These are phyloP conservation scores for Eulemur rufifrons DNA, from an alignment of 2,113 vertebrate genomes.

Conservation along the genomic window DNA sequence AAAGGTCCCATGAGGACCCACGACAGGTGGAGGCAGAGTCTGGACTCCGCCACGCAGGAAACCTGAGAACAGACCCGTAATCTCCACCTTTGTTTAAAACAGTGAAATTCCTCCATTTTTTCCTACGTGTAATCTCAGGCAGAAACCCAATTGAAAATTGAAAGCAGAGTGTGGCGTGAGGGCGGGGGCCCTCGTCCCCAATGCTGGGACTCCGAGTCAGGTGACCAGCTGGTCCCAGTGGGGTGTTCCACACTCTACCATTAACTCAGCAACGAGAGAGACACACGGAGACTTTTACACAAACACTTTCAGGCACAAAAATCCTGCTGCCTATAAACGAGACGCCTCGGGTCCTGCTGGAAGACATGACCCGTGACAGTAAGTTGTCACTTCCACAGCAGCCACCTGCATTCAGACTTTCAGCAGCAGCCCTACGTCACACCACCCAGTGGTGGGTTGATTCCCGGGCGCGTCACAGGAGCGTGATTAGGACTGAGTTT, in stretches of 20 bases:
- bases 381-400: accelerated
- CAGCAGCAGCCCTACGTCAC: too few species aligned
- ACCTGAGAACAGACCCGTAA: neutral
- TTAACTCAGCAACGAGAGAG: too few species aligned
- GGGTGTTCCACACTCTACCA: accelerated
- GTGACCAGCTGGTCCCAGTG: accelerated
- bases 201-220: accelerated
- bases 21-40: too few species aligned
- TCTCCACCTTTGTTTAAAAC: neutral
- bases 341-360: neutral
- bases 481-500: neutral
- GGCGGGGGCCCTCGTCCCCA: neutral
- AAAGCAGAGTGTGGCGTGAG: neutral
- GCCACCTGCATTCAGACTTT: neutral
- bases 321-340: neutral
- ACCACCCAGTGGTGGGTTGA: accelerated
- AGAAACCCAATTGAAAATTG: neutral
- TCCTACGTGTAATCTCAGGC: neutral
- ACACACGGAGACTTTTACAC: neutral
- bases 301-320: neutral
- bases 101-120: neutral
- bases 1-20: neutral
- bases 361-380: neutral
- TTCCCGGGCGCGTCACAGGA: too few species aligned
- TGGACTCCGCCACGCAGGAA: neutral